Evolutionary conservation across 2,113 vertebrate genomes (phyloP).

Genomic region (Neopipo cinnamomea): DNA sequence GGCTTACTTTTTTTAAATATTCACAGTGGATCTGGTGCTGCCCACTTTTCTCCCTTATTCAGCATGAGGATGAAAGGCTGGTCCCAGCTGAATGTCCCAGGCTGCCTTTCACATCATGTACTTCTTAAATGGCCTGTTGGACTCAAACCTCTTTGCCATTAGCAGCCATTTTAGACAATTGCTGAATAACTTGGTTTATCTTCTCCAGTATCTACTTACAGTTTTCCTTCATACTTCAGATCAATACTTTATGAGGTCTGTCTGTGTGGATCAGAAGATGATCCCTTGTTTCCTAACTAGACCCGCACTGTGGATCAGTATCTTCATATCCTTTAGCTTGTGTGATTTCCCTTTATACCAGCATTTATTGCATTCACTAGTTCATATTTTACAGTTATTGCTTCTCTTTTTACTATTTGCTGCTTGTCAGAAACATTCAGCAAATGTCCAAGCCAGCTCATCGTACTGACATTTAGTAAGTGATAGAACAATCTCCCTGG

Average conservation of each 20-base stretch:
- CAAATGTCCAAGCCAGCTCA: slow-evolving; percentile 33
- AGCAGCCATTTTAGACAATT: background rate
- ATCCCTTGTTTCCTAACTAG: background rate
- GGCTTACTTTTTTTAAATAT: background rate
- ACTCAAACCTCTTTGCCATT: background rate
- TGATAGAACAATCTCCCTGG: slow-evolving; percentile 14
- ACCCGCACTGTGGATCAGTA: background rate
- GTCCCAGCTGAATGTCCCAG: background rate
- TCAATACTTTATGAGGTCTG: background rate
- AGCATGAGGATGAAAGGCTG: background rate
- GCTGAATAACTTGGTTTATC: background rate
- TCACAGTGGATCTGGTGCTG: background rate
- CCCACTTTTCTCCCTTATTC: background rate
- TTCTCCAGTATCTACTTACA: background rate
- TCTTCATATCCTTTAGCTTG: background rate
- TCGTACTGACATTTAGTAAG: slow-evolving; percentile 44
- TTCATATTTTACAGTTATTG: slow-evolving; percentile 29
- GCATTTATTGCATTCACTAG: background rate
- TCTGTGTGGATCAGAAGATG: background rate
- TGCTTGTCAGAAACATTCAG: slow-evolving; percentile 38
- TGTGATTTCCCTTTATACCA: background rate
- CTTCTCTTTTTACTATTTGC: slow-evolving; percentile 32
- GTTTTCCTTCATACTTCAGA: background rate
- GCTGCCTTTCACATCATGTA: background rate
- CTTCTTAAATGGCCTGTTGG: background rate